Conservation (phyloP, 2,113 vertebrate species). For the Boleophthalmus pectinirostris region DNA sequence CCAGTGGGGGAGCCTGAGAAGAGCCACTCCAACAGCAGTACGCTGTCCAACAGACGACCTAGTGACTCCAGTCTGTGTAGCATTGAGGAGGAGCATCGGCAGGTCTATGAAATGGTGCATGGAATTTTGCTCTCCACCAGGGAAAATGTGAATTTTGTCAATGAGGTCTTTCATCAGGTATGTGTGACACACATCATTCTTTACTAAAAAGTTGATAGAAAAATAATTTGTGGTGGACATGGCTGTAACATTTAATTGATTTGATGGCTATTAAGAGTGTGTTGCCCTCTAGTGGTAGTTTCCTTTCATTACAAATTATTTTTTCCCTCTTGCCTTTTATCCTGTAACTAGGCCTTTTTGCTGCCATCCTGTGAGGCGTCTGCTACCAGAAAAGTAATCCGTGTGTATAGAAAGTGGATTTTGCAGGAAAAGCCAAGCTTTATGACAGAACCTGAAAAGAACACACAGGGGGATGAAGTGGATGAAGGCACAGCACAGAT, state of each 20-base stretch:
- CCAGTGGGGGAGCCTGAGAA: conserved; percentile 81
- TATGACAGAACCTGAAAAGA: conserved; percentile 91
- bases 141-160: conserved; percentile 96
- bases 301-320: not conserved
- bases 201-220: not conserved
- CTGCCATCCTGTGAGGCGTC: conserved; percentile 92
- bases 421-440: conserved; percentile 90
- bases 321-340: not conserved
- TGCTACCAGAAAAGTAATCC: conserved; percentile 90
- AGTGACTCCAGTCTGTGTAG: conserved; percentile 93
- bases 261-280: conserved; percentile 11
- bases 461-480: conserved; percentile 74
- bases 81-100: conserved; percentile 90
- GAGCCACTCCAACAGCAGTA: conserved; percentile 90
- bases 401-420: conserved; percentile 96
- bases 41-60: conserved; percentile 85
- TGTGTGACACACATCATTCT: not conserved
- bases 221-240: not conserved
- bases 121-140: conserved; percentile 90
- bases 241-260: not conserved
- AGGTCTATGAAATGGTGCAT: conserved; percentile 93
- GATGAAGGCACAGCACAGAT: conserved; percentile 62
- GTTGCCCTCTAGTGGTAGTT: conserved; percentile 68
- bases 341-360: conserved; percentile 86
- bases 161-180: conserved; percentile 97